Evolutionary conservation across 1,140 invertebrate genomes (phyloP), one percentile per base, ranked within the genome.

Genomic region (Drosophila obscura): DNA sequence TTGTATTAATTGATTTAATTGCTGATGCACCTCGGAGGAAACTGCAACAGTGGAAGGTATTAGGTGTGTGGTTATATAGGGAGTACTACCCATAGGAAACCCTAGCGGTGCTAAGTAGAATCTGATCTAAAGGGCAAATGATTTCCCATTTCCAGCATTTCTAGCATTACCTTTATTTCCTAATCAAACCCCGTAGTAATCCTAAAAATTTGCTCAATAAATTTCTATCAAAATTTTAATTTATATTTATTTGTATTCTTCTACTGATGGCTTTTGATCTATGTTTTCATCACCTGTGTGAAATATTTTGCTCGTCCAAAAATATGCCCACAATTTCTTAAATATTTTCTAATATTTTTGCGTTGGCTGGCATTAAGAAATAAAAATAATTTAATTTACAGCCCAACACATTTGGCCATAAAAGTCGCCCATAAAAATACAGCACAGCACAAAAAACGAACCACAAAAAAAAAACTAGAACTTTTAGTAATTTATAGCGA

Each of bases 301-400:
- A 72, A 51, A 39, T 72, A 52, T 60, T 56, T 61, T n/a, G 28
- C 44, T 24, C 39, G 16, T 46, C 4, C 19, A 58, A 53, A 58
- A 57, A 26, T 16, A 48, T 15, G 26, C 58, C 50, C 44, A 44
- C 19, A 51, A 49, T 65, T 31, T 52, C 59, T 48, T 31, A 71
- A 68, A 72, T 60, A 60, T 51, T 57, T 50, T 22, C 56, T 19
- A 72, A 69, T 69, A 48, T 35, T 24, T 35, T 41, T 60, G 16
- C 19, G 9, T 19, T 16, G 56, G 39, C 6, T 73, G 7, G 31
- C 39, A 63, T 51, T 39, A 24, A 46, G 52, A 51, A 56, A 56
- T 63, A 50, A 9, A 43, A 43, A 26, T 71, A 39, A 39, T 77
- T 59, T 61, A 64, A 81, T 81, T 84, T 84, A 85, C 66, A 63